phyloP scores from a whole-genome alignment of 2,113 vertebrate species.

The Pomatorhinus ruficollis region DNA sequence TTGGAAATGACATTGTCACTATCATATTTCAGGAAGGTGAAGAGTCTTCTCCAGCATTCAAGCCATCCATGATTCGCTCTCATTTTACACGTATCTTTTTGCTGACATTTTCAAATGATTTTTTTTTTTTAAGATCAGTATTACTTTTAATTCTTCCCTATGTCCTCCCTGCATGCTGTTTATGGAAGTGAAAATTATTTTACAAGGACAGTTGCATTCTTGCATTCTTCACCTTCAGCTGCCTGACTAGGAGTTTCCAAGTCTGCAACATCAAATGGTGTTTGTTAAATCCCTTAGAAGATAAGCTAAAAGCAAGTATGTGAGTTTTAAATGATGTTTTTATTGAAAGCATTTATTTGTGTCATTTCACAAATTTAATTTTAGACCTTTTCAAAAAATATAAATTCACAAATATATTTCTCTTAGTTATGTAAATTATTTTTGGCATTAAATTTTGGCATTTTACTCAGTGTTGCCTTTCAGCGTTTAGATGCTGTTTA shows the following conservation, averaged over 20 bases:
- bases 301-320: not conserved
- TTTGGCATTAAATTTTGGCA: not conserved
- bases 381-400: not conserved
- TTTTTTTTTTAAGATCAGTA: not conserved
- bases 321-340: not conserved
- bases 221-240: not conserved
- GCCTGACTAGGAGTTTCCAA: not conserved
- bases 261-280: not conserved
- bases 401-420: not conserved
- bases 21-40: slow-evolving; percentile 98
- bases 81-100: slow-evolving; percentile 98
- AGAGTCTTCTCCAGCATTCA: slow-evolving; percentile 90
- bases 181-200: not conserved
- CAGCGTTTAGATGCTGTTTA: not conserved
- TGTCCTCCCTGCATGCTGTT: not conserved
- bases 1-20: slow-evolving; percentile 98
- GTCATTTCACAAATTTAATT: not conserved
- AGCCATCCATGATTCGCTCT: slow-evolving; percentile 98
- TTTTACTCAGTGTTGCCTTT: not conserved
- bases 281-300: not conserved
- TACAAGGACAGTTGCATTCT: not conserved
- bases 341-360: not conserved
- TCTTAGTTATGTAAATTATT: not conserved
- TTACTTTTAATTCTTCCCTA: not conserved
- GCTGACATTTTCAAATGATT: not conserved